These are phyloP conservation scores for Spisula subtruncata DNA, from an alignment of 2,888 invertebrate genomes.

Conservation along the genomic window DNA sequence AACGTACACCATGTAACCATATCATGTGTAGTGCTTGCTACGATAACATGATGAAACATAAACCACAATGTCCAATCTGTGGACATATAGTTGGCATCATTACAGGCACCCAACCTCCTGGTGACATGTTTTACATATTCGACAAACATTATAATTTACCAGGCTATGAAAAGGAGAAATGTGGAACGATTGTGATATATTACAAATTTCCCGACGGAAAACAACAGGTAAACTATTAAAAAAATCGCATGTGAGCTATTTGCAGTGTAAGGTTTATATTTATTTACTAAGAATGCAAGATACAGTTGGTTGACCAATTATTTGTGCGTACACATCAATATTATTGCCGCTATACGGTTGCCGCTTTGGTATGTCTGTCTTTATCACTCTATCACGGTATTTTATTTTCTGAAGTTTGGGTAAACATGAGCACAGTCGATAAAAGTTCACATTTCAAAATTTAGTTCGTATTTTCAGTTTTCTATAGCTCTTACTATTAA, in stretches of 20 bases:
- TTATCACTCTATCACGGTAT: no score
- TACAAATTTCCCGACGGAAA: constrained; percentile 85
- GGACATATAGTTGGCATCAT: constrained; percentile 75
- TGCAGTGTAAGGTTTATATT: neutral
- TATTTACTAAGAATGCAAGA: no score
- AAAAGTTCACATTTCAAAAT: no score
- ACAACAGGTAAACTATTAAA: constrained; percentile 74
- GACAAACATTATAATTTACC: constrained; percentile 51
- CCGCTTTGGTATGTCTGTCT: no score
- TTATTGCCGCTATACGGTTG: no score
- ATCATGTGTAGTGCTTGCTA: constrained; percentile 78
- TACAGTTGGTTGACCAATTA: no score
- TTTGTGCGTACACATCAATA: neutral
- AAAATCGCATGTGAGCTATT: neutral
- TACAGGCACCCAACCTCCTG: constrained; percentile 80
- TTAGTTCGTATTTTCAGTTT: no score
- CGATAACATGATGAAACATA: constrained; percentile 69
- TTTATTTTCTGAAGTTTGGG: no score
- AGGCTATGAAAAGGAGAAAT: constrained; percentile 55
- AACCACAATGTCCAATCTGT: constrained; percentile 82
- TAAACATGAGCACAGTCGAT: no score
- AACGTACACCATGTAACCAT: constrained; percentile 78
- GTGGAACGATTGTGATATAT: constrained; percentile 72
- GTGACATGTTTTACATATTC: constrained; percentile 68
- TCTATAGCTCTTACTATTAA: no score